Base-by-base conservation (phyloP, 2,113 vertebrate species). In the Melanotaenia duboulayi region DNA sequence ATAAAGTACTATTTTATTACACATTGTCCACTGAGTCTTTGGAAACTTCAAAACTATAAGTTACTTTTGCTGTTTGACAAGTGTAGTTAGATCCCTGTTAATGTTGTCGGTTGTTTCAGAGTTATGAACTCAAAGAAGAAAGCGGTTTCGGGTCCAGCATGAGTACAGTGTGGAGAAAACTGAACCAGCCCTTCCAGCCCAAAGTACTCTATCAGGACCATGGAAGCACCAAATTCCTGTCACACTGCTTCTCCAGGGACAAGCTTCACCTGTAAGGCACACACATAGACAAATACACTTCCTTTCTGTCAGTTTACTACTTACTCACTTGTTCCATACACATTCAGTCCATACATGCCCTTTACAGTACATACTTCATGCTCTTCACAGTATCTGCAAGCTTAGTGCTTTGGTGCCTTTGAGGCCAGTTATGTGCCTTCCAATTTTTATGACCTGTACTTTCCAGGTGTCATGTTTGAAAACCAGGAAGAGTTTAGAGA, bases 221-320 rank as follows among this genome's bases (percentile, higher is more conserved):
- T 1, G 95, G 85, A 59, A 92, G 88, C 71, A 97, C 94, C 87
- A 99, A 97, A 82, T 95, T 83, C 39, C 92, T 99, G 12, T 97
- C 96, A 1, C 96, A 98, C 40, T 96, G 96, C 0, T 99, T 99
- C 90, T 97, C 95, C 85, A 95, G 98, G 85, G 98, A 99, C 87
- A 99, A 97, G 77, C 93, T 98, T 63, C 95, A 99, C 88, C 92
- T 99, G 97, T 99, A 86, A 99, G 98, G 93, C 67, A 13, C 19
- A 32, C 40, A 57, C 4, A n/a, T 20, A 28, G n/a, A 65, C 39
- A 35, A 22, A 14, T 42, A 42, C 40, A 42, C 40, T 14, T 42
- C 40, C 40, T 42, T n/a, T 19, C 17, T n/a, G 4, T 13, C 40
- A 42, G 11, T 42, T 9, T n/a, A 11, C 40, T 28, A 17, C 3